phyloP scores from a whole-genome alignment of 2,888 invertebrate species.

The Pristionchus maxplancki region DNA sequence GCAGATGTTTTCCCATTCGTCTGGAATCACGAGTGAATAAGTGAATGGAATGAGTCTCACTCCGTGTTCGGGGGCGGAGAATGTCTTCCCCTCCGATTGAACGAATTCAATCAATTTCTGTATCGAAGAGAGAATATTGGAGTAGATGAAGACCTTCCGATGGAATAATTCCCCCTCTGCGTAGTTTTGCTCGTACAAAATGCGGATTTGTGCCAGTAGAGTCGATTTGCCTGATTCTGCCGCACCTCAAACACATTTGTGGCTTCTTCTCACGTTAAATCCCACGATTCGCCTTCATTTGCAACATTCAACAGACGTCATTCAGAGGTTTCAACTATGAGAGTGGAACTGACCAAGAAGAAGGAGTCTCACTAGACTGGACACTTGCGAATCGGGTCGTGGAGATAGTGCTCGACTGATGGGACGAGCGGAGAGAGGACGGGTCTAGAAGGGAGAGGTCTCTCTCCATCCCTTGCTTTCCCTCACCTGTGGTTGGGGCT shows the following conservation, averaged over 20 bases:
- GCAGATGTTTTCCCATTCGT: not conserved
- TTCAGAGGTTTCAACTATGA: not conserved
- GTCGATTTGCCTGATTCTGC: slow-evolving; percentile 73
- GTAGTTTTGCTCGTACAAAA: slow-evolving; percentile 62
- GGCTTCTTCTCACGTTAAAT: not conserved
- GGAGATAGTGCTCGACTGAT: not conserved
- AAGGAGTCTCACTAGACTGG: not conserved
- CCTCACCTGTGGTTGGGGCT: not conserved
- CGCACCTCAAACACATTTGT: slow-evolving; percentile 57
- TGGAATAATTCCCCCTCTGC: slow-evolving; percentile 67
- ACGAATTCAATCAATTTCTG: slow-evolving; percentile 59
- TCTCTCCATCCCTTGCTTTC: not conserved
- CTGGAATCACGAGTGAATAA: not conserved
- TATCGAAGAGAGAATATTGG: slow-evolving; percentile 65
- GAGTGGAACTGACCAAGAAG: not conserved
- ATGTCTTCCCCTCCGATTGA: slow-evolving; percentile 55
- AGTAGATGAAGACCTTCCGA: slow-evolving; percentile 67
- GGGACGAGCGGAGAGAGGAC: slow-evolving; percentile 23
- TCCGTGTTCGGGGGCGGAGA: slow-evolving; percentile 59
- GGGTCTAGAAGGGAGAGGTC: not conserved
- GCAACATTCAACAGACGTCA: not conserved
- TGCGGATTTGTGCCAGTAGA: slow-evolving; percentile 66
- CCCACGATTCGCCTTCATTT: not conserved
- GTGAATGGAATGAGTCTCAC: slow-evolving; percentile 30
- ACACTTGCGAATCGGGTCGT: not conserved